Conservation (phyloP, 2,888 invertebrate genomes). For the Lepidochitona cinerea region DNA sequence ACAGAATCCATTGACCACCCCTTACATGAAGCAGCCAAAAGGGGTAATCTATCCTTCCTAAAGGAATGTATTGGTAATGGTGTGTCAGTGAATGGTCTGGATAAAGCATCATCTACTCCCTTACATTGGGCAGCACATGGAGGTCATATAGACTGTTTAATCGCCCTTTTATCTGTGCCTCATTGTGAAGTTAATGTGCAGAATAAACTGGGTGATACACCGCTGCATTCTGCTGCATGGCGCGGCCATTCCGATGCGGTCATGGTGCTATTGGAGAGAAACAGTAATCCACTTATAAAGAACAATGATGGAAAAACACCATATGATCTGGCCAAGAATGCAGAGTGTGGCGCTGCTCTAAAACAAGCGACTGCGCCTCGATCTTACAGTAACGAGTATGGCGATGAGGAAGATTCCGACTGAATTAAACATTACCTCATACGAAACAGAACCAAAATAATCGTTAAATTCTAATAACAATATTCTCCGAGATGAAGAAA, state of each 20-base stretch:
- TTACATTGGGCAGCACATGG: slow-evolving; percentile 78
- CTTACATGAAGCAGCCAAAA: slow-evolving; percentile 78
- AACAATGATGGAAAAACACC: slow-evolving; percentile 75
- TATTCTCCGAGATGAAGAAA: too few species aligned
- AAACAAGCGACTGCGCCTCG: slow-evolving; percentile 48
- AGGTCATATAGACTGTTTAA: slow-evolving; percentile 76
- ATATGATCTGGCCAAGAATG: slow-evolving; percentile 74
- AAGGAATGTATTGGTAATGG: slow-evolving; percentile 76
- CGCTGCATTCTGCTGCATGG: slow-evolving; percentile 77
- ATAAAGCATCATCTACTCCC: slow-evolving; percentile 78
- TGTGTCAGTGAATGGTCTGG: slow-evolving; percentile 77
- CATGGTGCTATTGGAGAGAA: slow-evolving; percentile 73
- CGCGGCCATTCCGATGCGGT: slow-evolving; percentile 76
- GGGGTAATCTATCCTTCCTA: slow-evolving; percentile 77
- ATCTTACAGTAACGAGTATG: slow-evolving; percentile 48
- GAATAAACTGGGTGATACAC: slow-evolving; percentile 80
- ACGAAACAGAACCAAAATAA: too few species aligned
- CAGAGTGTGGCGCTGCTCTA: slow-evolving; percentile 68
- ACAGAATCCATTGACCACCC: slow-evolving; percentile 77
- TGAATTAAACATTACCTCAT: too few species aligned
- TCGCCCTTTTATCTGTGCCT: slow-evolving; percentile 72
- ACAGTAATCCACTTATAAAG: slow-evolving; percentile 72
- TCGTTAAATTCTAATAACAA: too few species aligned
- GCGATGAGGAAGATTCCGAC: slow-evolving; percentile 54
- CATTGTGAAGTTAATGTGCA: slow-evolving; percentile 73